Conservation (phyloP, 2,888 invertebrate genomes). For the Rhyacophila evoluta region DNA sequence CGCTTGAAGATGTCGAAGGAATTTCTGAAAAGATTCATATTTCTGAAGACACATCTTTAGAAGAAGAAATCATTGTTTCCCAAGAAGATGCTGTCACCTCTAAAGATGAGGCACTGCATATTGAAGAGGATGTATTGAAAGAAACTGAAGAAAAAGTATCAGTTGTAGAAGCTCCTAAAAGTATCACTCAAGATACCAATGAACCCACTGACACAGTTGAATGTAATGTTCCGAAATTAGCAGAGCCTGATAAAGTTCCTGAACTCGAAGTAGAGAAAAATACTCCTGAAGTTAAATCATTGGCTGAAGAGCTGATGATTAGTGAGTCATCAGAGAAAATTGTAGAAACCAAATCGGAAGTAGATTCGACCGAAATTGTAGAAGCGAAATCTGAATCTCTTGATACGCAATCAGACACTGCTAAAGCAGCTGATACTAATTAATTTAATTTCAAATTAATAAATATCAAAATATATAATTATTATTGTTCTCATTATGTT, state of each 20-base stretch:
- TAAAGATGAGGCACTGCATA: not conserved
- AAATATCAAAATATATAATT: not conserved
- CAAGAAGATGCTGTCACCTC: not conserved
- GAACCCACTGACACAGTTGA: not conserved
- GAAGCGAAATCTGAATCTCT: not conserved
- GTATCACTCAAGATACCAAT: not conserved
- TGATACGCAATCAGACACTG: not conserved
- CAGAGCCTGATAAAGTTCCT: not conserved
- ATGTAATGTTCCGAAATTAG: not conserved
- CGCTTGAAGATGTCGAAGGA: not conserved
- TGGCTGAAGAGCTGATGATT: slow-evolving; percentile 3
- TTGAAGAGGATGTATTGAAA: not conserved
- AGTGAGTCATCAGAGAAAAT: slow-evolving; percentile 4
- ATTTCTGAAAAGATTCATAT: not conserved
- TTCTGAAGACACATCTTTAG: not conserved
- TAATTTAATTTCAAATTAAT: not conserved
- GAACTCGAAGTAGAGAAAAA: not conserved
- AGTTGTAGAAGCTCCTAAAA: not conserved
- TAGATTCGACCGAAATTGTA: not conserved
- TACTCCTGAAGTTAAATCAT: not conserved
- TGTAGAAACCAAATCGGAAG: not conserved
- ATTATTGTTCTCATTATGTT: not conserved
- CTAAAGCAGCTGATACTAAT: not conserved
- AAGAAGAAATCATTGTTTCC: not conserved
- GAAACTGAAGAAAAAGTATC: not conserved